Evolutionary conservation across 2,797 vertebrate genomes (phyloP).

Genomic region (Anniella stebbinsi): DNA sequence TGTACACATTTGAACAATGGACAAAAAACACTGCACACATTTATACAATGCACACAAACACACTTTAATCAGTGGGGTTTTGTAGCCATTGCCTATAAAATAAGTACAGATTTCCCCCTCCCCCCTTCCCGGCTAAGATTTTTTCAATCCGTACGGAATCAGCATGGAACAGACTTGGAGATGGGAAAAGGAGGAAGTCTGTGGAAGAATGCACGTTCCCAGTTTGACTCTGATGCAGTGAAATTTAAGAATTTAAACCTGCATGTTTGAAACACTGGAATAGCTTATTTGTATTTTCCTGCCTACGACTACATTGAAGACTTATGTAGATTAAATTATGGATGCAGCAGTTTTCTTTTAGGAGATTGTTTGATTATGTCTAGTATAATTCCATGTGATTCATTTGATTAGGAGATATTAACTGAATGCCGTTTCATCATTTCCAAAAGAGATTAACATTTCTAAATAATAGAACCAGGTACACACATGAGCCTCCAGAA

Average conservation of each 20-base stretch:
- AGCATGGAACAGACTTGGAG: no score
- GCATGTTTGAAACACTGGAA: slow-evolving; percentile 11
- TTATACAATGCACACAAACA: no score
- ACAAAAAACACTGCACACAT: no score
- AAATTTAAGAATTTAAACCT: slow-evolving; percentile 20
- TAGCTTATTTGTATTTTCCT: neutral
- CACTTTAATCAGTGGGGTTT: no score
- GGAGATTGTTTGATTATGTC: neutral
- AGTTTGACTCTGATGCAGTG: neutral
- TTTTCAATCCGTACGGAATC: no score
- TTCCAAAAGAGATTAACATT: neutral
- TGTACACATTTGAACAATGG: no score
- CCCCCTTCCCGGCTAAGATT: no score
- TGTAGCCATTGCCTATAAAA: no score
- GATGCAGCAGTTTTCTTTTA: neutral
- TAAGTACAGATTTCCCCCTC: no score
- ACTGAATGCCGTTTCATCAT: slow-evolving; percentile 2
- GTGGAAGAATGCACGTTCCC: no score
- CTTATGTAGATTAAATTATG: neutral
- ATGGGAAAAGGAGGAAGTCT: no score
- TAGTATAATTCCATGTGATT: neutral
- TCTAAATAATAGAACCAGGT: neutral
- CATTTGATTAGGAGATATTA: neutral
- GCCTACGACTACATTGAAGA: neutral
- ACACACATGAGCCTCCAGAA: rapidly evolving